Percentiles rank a stretch among this genome's conserved stretches.
Evolutionary conservation across 2,888 invertebrate genomes (phyloP).

Genomic region (Philhelius pedissequus): DNA sequence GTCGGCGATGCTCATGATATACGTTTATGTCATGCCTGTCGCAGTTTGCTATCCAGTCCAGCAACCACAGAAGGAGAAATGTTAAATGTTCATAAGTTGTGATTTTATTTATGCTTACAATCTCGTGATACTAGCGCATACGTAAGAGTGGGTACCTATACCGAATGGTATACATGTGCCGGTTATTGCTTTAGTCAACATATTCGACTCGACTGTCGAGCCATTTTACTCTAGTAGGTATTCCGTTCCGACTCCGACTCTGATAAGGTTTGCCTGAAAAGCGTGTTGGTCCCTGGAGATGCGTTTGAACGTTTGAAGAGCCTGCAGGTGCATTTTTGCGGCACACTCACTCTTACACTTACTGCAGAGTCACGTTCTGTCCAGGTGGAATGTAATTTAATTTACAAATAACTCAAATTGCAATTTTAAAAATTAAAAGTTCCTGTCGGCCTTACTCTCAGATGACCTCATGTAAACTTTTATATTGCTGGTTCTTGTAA

Average conservation of each 20-base stretch:
- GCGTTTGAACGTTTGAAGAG: not conserved
- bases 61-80: slow-evolving; percentile 36
- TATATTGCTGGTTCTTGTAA: not conserved
- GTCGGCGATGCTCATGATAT: slow-evolving; percentile 38
- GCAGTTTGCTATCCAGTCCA: slow-evolving; percentile 11
- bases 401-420: slow-evolving; percentile 66
- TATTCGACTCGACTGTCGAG: too few relatives aligned
- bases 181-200: too few relatives aligned
- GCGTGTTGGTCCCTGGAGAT: not conserved
- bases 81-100: slow-evolving; percentile 74
- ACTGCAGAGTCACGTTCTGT: slow-evolving; percentile 34
- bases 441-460: slow-evolving; percentile 16
- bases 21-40: slow-evolving; percentile 25
- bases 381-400: slow-evolving; percentile 60
- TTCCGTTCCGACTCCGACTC: not conserved
- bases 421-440: slow-evolving; percentile 67
- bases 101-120: slow-evolving; percentile 72
- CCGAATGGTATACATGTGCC: too few relatives aligned
- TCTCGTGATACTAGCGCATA: slow-evolving; percentile 70
- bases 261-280: not conserved
- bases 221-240: too few relatives aligned
- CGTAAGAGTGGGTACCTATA: too few relatives aligned
- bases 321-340: slow-evolving; percentile 36
- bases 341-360: slow-evolving; percentile 14
- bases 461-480: slow-evolving; percentile 9